Evolutionary conservation across 2,113 vertebrate genomes (phyloP).

Genomic region (Mus spicilegus): DNA sequence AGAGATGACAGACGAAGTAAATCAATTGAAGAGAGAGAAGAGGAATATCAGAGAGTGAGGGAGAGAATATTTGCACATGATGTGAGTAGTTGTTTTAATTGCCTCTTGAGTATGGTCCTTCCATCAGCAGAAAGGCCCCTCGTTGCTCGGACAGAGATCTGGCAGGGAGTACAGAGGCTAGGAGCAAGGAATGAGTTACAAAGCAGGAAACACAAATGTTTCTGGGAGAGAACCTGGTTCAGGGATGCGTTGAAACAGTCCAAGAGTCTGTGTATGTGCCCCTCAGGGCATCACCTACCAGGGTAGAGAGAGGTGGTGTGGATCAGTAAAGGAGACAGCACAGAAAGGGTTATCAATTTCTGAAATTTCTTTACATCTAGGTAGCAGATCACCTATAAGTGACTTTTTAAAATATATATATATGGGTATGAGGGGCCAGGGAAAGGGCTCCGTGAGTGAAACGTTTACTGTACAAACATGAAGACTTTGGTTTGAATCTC

Average conservation of each 20-base stretch:
- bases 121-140: slow-evolving; percentile 79
- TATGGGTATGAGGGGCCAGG: not conserved
- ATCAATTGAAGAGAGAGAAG: slow-evolving; percentile 98
- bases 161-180: slow-evolving; percentile 10
- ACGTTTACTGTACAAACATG: not conserved
- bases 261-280: not conserved
- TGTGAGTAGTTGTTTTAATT: slow-evolving; percentile 94
- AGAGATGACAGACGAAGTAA: slow-evolving; percentile 95
- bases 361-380: not conserved
- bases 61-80: slow-evolving; percentile 98
- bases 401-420: not conserved
- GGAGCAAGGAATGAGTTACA: slow-evolving; percentile 48
- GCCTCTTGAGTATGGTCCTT: slow-evolving; percentile 87
- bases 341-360: not conserved
- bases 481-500: not conserved
- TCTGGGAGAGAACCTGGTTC: slow-evolving; percentile 64
- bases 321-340: not conserved
- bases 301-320: not conserved
- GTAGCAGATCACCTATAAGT: not conserved
- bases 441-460: too few relatives aligned
- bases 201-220: slow-evolving; percentile 42
- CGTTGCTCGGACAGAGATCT: slow-evolving; percentile 53
- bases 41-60: slow-evolving; percentile 97
- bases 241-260: slow-evolving; percentile 22
- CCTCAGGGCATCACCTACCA: not conserved